Evolutionary conservation across 2,797 vertebrate species (phyloP).

Genomic region (Sebastes kiyomatsui): DNA sequence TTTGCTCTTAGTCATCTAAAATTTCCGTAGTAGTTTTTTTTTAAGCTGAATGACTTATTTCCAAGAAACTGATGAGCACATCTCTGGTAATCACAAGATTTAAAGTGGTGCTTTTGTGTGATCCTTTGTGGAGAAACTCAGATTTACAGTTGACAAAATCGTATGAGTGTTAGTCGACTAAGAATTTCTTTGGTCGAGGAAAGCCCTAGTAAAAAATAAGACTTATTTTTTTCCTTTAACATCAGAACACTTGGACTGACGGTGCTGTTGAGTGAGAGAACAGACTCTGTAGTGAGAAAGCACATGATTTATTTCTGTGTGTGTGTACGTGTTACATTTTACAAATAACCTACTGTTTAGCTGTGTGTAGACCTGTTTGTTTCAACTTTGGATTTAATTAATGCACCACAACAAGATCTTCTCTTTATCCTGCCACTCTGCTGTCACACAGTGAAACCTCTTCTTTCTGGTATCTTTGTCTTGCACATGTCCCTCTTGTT

Average conservation of each 20-base stretch:
- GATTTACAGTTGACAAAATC: too few species aligned
- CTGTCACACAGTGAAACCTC: not conserved
- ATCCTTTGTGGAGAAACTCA: too few species aligned
- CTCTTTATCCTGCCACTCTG: not conserved
- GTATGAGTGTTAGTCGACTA: too few species aligned
- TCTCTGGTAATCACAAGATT: too few species aligned
- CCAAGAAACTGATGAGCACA: too few species aligned
- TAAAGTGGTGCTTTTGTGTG: too few species aligned
- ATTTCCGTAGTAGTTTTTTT: too few species aligned
- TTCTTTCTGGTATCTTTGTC: not conserved
- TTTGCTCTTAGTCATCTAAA: too few species aligned
- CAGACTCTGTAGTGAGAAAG: not conserved
- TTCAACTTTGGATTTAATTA: conserved; percentile 16
- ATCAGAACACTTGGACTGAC: not conserved
- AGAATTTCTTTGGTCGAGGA: too few species aligned
- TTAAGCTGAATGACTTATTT: too few species aligned
- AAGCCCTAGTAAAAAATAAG: not conserved
- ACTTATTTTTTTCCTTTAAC: not conserved
- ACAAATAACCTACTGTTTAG: conserved; percentile 20
- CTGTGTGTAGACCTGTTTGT: conserved; percentile 14
- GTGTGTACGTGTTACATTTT: not conserved
- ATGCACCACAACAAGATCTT: not conserved
- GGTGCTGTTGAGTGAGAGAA: not conserved
- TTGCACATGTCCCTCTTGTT: not conserved
- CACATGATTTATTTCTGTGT: not conserved